A percentile compares a stretch with the other conserved stretches of the same genome.
These are phyloP conservation scores for Branchinecta lindahli DNA, from an alignment of 1,140 invertebrate species.

Conservation along the genomic window DNA sequence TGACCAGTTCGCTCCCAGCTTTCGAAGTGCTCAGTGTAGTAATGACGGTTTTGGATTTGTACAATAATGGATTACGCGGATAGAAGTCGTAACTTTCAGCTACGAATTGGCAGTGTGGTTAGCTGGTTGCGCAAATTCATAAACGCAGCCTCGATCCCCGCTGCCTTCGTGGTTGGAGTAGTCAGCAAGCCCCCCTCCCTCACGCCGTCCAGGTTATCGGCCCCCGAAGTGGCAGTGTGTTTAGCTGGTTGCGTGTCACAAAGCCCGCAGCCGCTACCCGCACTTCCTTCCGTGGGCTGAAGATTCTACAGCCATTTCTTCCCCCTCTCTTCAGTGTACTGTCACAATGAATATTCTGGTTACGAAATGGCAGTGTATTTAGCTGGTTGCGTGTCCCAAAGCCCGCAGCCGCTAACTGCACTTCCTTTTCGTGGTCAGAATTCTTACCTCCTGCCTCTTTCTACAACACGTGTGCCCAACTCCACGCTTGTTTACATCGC, in stretches of 20 bases:
- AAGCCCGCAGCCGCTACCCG: background rate
- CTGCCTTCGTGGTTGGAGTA: background rate
- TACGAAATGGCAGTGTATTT: background rate
- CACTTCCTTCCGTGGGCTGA: background rate
- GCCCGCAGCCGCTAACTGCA: background rate
- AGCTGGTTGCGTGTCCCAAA: background rate
- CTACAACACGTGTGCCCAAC: no score
- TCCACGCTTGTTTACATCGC: no score
- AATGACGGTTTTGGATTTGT: background rate
- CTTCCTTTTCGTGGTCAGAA: background rate
- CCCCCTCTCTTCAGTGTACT: no score
- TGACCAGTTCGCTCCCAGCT: background rate
- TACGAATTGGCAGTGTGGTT: conserved; percentile 3
- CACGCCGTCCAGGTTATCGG: background rate
- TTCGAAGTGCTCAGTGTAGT: background rate
- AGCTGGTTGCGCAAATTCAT: background rate
- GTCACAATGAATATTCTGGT: background rate
- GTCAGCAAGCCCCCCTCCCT: background rate
- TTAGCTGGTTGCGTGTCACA: background rate
- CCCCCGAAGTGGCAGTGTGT: background rate
- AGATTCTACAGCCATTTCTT: background rate
- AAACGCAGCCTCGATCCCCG: background rate
- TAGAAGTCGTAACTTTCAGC: background rate
- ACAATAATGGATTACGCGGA: no score
- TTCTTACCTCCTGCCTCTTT: no score